Conservation (phyloP, 2,113 vertebrate genomes). For the Oryzias celebensis region DNA sequence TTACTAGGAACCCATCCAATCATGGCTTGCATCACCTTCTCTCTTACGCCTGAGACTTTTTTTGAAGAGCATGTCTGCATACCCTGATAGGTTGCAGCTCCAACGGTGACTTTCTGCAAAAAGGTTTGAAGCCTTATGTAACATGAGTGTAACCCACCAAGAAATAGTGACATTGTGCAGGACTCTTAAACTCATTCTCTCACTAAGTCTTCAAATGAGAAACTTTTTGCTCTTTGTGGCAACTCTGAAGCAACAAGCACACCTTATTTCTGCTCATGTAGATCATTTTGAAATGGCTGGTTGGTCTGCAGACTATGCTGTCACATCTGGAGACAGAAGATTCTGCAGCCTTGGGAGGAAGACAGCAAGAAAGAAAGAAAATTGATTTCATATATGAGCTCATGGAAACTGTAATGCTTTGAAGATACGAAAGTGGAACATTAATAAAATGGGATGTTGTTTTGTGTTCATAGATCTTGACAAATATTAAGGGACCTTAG, state of each 20-base stretch:
- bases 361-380: conserved; percentile 24
- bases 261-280: conserved; percentile 1
- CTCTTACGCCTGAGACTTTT: conserved; percentile 52
- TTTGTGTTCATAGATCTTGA: conserved; percentile 32
- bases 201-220: conserved; percentile 18
- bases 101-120: conserved; percentile 21
- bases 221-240: conserved; percentile 6
- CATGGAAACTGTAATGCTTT: conserved; percentile 46
- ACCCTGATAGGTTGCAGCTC: conserved; percentile 38
- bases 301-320: conserved; percentile 6
- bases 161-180: conserved; percentile 16
- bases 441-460: conserved; percentile 21
- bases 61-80: conserved; percentile 37
- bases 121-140: conserved; percentile 18
- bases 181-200: conserved; percentile 18
- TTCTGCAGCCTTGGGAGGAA: conserved; percentile 11
- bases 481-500: conserved; percentile 28
- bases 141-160: conserved; percentile 10
- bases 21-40: conserved; percentile 60
- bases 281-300: neutral
- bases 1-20: conserved; percentile 52
- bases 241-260: neutral
- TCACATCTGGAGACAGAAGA: conserved; percentile 12
- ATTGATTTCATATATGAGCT: conserved; percentile 34
- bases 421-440: conserved; percentile 43